Evolutionary conservation across 1,140 invertebrate species (phyloP).

Genomic region (Polypedilum vanderplanki): DNA sequence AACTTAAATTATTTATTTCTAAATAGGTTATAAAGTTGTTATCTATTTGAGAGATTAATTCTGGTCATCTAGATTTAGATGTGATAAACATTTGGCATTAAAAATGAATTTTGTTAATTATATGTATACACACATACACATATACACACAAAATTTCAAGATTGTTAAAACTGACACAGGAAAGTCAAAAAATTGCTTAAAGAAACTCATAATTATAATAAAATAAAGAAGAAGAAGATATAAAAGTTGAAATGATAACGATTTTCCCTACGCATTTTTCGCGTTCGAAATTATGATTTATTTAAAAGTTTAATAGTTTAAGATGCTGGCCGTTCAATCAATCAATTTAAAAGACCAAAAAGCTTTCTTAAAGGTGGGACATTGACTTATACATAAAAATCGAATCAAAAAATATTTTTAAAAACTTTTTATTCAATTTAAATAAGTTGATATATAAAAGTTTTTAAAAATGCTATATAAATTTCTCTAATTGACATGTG

Average conservation of each 20-base stretch:
- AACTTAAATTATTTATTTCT: conserved; percentile 20
- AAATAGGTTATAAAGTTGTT: background rate
- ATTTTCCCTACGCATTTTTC: background rate
- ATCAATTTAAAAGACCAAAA: background rate
- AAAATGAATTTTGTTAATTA: background rate
- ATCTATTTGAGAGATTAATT: no score
- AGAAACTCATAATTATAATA: conserved; percentile 8
- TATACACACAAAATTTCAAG: background rate
- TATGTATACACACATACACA: no score
- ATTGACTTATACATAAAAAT: conserved; percentile 23
- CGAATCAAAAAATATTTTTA: background rate
- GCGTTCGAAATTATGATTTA: background rate
- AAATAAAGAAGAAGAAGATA: conserved; percentile 2
- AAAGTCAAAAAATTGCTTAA: background rate
- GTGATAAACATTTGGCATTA: background rate
- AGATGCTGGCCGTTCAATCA: background rate
- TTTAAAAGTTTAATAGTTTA: conserved; percentile 14
- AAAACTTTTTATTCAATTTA: background rate
- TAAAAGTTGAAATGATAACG: background rate
- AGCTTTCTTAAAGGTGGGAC: conserved; percentile 25
- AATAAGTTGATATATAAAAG: background rate
- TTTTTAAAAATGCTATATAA: background rate
- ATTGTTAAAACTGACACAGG: background rate
- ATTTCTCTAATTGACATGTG: background rate
- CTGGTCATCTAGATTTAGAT: background rate